Percentiles rank a stretch among this genome's conserved stretches.
phyloP scores from a whole-genome alignment of 1,140 invertebrate species.

The Caerostris darwini region DNA sequence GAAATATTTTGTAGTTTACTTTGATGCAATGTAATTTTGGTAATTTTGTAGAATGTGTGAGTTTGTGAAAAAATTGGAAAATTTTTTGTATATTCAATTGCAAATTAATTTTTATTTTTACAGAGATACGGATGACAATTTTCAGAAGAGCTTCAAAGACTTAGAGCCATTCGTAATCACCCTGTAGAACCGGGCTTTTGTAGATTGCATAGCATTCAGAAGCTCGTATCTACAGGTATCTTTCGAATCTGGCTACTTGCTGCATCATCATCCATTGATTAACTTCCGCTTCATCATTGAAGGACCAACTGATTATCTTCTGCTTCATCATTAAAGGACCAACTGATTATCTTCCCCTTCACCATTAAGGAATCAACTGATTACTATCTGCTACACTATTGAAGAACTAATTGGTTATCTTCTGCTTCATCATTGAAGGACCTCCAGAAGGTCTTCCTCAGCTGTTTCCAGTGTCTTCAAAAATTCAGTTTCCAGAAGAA shows the following conservation, averaged over 20 bases:
- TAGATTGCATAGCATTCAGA: conserved; percentile 91
- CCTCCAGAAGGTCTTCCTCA: too few relatives aligned
- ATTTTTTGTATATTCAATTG: neutral
- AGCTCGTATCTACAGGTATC: conserved; percentile 99
- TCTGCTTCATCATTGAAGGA: neutral
- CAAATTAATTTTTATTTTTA: neutral
- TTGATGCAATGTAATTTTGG: too few relatives aligned
- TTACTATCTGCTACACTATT: too few relatives aligned
- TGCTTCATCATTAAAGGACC: neutral
- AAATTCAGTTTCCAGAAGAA: neutral
- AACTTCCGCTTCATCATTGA: too few relatives aligned
- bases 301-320: too few relatives aligned
- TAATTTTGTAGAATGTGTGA: too few relatives aligned
- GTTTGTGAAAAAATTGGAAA: neutral
- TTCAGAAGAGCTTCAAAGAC: neutral
- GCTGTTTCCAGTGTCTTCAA: neutral
- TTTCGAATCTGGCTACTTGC: conserved; percentile 89
- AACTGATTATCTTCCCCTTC: too few relatives aligned
- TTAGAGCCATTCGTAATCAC: conserved; percentile 92
- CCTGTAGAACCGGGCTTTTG: conserved; percentile 99
- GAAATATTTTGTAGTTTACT: too few relatives aligned
- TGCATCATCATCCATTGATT: neutral
- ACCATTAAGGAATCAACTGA: too few relatives aligned
- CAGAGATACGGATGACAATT: neutral
- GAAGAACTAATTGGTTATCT: too few relatives aligned